phyloP scores from a whole-genome alignment of 1,140 invertebrate species.

The Pissodes strobi region DNA sequence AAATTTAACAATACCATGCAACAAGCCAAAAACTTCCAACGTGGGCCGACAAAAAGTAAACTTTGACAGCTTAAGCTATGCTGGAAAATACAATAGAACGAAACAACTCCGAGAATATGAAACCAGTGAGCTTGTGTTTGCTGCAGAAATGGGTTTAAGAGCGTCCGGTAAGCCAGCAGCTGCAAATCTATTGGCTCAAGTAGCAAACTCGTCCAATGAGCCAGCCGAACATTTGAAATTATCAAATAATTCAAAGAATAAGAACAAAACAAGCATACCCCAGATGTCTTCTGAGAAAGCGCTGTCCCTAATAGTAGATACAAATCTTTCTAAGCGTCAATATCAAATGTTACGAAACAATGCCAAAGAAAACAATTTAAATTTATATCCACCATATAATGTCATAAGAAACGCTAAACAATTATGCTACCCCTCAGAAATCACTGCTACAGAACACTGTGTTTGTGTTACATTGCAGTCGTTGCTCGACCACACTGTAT shows the following conservation, averaged over 20 bases:
- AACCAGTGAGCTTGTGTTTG: no score
- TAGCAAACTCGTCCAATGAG: no score
- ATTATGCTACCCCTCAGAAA: neutral
- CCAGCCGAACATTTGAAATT: no score
- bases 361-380: constrained; percentile 6
- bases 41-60: no score
- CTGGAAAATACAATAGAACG: no score
- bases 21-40: neutral
- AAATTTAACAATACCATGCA: neutral
- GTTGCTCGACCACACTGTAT: neutral
- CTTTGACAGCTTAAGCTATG: no score
- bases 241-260: no score
- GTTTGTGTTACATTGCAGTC: constrained; percentile 11
- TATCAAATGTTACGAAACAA: constrained; percentile 3
- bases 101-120: no score
- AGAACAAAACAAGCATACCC: no score
- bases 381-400: neutral
- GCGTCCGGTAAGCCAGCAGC: constrained; percentile 1
- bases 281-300: constrained; percentile 1
- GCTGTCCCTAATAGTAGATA: constrained; percentile 1
- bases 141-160: no score
- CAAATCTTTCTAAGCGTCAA: constrained; percentile 7
- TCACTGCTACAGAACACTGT: constrained; percentile 9
- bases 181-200: no score
- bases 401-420: constrained; percentile 5